Evolutionary conservation across 53 echinoderm and acorn worm species (phyloP).

Genomic region (Paracentrotus lividus): DNA sequence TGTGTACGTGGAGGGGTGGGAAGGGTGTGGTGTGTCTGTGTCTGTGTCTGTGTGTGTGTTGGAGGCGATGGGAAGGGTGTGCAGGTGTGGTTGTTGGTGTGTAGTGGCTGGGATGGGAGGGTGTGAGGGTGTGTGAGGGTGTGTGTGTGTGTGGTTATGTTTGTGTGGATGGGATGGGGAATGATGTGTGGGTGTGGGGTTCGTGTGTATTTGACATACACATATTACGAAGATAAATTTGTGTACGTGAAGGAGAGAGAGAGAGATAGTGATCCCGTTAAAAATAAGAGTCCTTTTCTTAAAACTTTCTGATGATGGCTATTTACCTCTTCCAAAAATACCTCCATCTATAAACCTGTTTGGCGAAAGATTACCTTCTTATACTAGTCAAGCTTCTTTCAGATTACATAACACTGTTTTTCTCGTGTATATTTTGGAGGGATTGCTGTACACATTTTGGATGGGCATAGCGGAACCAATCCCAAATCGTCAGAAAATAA

Average conservation of each 20-base stretch:
- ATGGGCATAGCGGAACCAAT: conserved; percentile 33
- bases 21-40: background rate
- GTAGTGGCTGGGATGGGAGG: background rate
- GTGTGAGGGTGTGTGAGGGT: background rate
- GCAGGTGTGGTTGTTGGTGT: background rate
- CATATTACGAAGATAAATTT: too few species aligned
- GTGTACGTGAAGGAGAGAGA: background rate
- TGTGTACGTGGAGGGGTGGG: background rate
- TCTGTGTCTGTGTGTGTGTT: background rate
- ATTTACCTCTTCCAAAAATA: background rate
- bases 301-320: background rate
- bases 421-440: background rate
- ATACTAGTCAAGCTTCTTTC: background rate
- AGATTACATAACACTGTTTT: conserved; percentile 31
- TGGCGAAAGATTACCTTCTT: conserved; percentile 28
- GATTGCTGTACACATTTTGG: background rate
- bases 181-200: background rate
- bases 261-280: background rate
- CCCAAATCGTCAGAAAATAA: background rate
- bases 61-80: background rate
- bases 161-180: background rate
- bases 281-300: background rate
- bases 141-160: background rate
- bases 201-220: too few species aligned
- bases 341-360: background rate